Conservation (phyloP, 2,113 vertebrate genomes). For the Capreolus pygargus region DNA sequence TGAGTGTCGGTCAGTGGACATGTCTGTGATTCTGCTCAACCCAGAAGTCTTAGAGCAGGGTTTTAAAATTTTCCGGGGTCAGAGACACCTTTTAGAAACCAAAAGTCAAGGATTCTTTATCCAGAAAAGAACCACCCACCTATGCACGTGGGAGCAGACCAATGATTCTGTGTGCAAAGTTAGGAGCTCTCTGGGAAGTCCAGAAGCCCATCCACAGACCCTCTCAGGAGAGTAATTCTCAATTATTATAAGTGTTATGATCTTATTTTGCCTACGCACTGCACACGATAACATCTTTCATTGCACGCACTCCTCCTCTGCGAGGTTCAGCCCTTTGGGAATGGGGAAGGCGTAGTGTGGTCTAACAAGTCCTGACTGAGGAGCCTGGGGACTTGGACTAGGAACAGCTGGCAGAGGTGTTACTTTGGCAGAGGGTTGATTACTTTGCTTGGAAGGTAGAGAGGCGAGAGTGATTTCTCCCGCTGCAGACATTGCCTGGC, state of each 20-base stretch:
- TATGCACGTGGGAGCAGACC: not conserved
- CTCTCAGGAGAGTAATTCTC: not conserved
- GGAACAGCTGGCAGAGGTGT: not conserved
- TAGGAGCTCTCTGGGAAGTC: not conserved
- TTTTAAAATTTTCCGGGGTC: not conserved
- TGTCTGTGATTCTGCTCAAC: not conserved
- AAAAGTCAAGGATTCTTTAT: not conserved
- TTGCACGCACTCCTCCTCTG: not conserved
- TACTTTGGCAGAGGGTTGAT: not conserved
- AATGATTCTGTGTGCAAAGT: not conserved
- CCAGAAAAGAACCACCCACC: not conserved
- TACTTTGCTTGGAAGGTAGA: slow-evolving; percentile 7
- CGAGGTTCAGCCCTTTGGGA: too few relatives aligned
- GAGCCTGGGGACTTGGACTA: not conserved
- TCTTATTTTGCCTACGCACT: not conserved
- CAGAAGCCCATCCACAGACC: not conserved
- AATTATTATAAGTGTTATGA: not conserved
- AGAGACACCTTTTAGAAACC: not conserved
- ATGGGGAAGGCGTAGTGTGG: not conserved
- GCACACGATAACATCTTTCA: not conserved
- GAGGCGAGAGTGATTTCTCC: not conserved
- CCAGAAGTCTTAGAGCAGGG: not conserved
- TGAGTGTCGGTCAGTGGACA: not conserved
- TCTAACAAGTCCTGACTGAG: not conserved
- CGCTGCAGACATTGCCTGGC: not conserved